Evolutionary conservation across 2,888 invertebrate genomes (phyloP).

Genomic region (Pyrrhia umbra): DNA sequence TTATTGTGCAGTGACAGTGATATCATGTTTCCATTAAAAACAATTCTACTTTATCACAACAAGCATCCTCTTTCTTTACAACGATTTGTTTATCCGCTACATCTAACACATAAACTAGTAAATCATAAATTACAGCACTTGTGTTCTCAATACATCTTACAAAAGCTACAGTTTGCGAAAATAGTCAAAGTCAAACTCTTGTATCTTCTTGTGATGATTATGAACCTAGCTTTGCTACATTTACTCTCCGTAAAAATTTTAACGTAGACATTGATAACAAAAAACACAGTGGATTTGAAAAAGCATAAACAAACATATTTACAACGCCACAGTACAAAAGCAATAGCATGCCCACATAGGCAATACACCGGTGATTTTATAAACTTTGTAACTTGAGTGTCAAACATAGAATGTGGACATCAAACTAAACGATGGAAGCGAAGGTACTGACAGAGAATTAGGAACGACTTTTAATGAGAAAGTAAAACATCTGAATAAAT

Average conservation of each 20-base stretch:
- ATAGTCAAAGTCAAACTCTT: conserved; percentile 90
- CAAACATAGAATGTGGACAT: conserved; percentile 72
- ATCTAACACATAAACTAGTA: conserved; percentile 75
- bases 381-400: conserved; percentile 69
- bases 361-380: conserved; percentile 78
- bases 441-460: conserved; percentile 71
- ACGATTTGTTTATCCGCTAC: conserved; percentile 68
- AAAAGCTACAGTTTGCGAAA: conserved; percentile 79
- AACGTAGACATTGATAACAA: conserved; percentile 74
- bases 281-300: conserved; percentile 82
- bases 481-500: conserved; percentile 53
- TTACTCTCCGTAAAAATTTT: conserved; percentile 71
- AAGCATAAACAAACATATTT: conserved; percentile 81
- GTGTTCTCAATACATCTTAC: conserved; percentile 70
- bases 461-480: conserved; percentile 45
- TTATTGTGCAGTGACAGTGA: conserved; percentile 44
- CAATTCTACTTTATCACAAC: conserved; percentile 66
- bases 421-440: conserved; percentile 78
- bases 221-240: conserved; percentile 84
- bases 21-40: conserved; percentile 30
- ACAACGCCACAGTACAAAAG: conserved; percentile 88
- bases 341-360: conserved; percentile 86
- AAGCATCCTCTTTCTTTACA: conserved; percentile 71
- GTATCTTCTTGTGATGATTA: conserved; percentile 82
- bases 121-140: conserved; percentile 71